Evolutionary conservation across 2,888 invertebrate species (phyloP).

Genomic region (Cerastis leucographa): DNA sequence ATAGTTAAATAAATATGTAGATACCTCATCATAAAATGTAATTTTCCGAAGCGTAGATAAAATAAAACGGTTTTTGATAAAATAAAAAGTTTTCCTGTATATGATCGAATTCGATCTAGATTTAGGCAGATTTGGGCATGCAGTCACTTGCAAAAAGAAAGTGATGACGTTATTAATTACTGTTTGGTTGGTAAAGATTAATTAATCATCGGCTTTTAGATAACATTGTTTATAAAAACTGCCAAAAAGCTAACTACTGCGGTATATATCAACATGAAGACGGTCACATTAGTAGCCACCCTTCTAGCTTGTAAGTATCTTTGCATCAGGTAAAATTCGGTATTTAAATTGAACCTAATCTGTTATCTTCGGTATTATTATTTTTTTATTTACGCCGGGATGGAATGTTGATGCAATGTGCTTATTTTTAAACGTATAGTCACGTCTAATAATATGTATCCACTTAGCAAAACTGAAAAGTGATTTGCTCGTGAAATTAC

Average conservation of each 20-base stretch:
- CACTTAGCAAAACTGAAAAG: too few species aligned
- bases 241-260: neutral
- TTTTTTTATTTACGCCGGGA: too few species aligned
- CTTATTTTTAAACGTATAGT: neutral
- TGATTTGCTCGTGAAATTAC: too few species aligned
- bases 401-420: neutral
- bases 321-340: neutral
- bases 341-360: neutral
- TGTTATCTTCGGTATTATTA: too few species aligned
- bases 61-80: neutral
- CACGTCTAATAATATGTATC: too few species aligned
- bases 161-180: neutral
- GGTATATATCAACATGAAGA: constrained; percentile 67
- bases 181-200: neutral
- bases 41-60: neutral
- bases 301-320: constrained; percentile 71
- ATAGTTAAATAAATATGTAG: too few species aligned
- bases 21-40: neutral
- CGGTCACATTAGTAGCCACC: constrained; percentile 68
- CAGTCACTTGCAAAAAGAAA: neutral
- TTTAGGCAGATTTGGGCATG: neutral
- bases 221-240: constrained; percentile 24
- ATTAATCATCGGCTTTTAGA: neutral
- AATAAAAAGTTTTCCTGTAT: neutral
- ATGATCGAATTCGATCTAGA: neutral